Percentiles rank a stretch among this genome's conserved stretches.
Conservation (phyloP, 2,113 vertebrate genomes). For the Nymphicus hollandicus region DNA sequence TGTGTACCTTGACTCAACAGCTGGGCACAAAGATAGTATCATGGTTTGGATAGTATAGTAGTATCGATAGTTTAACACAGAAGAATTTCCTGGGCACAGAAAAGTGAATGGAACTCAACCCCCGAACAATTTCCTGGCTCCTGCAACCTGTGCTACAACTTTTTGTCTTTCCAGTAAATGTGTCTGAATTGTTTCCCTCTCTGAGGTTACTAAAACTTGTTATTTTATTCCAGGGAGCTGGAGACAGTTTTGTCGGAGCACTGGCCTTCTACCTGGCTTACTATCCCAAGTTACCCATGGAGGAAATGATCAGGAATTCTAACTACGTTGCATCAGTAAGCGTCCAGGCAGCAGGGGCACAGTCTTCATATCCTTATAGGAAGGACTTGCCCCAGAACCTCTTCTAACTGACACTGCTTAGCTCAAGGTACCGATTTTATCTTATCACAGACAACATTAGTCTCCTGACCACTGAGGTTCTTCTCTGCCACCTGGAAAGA, state of each 20-base stretch:
- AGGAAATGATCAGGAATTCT: constrained; percentile 89
- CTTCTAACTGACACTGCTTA: constrained; percentile 70
- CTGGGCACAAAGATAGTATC: neutral
- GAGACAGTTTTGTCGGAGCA: constrained; percentile 94
- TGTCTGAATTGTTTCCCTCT: neutral
- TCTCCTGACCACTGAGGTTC: neutral
- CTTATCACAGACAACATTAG: neutral
- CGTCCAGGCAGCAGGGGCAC: constrained; percentile 84
- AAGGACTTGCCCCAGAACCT: constrained; percentile 82
- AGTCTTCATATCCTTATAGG: constrained; percentile 85
- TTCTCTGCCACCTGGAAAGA: neutral
- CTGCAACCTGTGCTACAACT: neutral
- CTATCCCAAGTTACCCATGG: constrained; percentile 81
- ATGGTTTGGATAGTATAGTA: neutral
- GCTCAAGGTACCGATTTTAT: neutral
- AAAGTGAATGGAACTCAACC: neutral
- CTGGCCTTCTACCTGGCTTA: constrained; percentile 91
- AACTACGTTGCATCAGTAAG: constrained; percentile 86
- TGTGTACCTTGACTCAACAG: neutral
- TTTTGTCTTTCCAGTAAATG: neutral
- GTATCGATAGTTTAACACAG: neutral
- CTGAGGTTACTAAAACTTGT: neutral
- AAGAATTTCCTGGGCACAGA: neutral
- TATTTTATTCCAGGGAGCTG: constrained; percentile 85
- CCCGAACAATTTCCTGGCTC: neutral